These are phyloP conservation scores for Papilio aristodemus DNA, from an alignment of 1,140 invertebrate genomes.

Conservation along the genomic window DNA sequence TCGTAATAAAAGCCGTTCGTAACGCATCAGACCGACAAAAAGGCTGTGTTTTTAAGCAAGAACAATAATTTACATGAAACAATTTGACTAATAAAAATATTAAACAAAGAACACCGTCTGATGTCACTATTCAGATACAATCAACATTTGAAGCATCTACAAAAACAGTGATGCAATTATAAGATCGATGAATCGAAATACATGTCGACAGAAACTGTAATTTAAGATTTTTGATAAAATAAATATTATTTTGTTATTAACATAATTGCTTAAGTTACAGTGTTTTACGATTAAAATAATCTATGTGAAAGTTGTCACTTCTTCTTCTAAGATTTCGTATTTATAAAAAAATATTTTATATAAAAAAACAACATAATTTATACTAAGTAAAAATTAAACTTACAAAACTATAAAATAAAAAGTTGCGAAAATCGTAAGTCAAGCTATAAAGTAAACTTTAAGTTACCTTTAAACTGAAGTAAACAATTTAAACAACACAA, in stretches of 20 bases:
- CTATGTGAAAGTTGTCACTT: too few relatives aligned
- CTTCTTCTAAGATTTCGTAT: too few relatives aligned
- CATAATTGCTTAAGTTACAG: too few relatives aligned
- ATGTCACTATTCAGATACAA: constrained; percentile 13
- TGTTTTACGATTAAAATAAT: too few relatives aligned
- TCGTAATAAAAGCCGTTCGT: too few relatives aligned
- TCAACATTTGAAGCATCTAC: neutral
- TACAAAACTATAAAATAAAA: neutral
- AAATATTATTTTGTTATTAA: too few relatives aligned
- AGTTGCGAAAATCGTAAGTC: neutral
- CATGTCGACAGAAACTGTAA: neutral
- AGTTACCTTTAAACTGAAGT: constrained; percentile 17
- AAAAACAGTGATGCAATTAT: constrained; percentile 19
- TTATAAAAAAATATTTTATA: too few relatives aligned
- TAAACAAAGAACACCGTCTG: neutral
- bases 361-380: too few relatives aligned
- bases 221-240: neutral
- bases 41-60: neutral
- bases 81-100: neutral
- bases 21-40: too few relatives aligned
- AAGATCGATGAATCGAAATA: neutral
- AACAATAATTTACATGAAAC: neutral
- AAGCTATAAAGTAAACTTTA: neutral
- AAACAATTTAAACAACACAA: neutral
- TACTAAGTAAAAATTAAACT: too few relatives aligned